phyloP scores from a whole-genome alignment of 2,888 invertebrate species.

The Agrotis ipsilon region DNA sequence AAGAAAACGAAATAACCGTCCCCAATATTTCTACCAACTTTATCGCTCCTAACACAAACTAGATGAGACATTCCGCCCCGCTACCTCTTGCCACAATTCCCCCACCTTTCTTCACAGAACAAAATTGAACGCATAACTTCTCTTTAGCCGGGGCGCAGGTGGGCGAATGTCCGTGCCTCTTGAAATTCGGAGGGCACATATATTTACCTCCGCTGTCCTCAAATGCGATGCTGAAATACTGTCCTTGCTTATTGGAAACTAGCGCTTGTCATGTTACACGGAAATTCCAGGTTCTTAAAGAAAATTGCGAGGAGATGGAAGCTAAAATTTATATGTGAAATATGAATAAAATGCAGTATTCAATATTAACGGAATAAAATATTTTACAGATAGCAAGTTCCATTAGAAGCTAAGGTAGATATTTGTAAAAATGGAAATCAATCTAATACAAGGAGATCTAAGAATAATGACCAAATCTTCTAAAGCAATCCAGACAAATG shows the following conservation, averaged over 20 bases:
- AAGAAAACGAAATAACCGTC: not conserved
- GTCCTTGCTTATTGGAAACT: constrained; percentile 63
- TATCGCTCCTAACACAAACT: constrained; percentile 33
- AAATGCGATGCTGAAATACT: constrained; percentile 63
- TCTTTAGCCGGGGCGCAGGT: constrained; percentile 76
- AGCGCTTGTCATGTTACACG: constrained; percentile 49
- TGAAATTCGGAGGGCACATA: constrained; percentile 64
- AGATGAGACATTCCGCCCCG: constrained; percentile 28
- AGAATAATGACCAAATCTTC: not conserved
- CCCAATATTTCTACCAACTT: constrained; percentile 12
- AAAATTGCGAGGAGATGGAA: constrained; percentile 13
- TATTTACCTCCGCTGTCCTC: constrained; percentile 59
- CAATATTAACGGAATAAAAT: not conserved
- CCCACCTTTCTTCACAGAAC: constrained; percentile 54
- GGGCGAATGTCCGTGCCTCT: constrained; percentile 67
- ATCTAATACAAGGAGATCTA: too few relatives aligned
- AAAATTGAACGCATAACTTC: constrained; percentile 82
- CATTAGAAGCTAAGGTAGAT: not conserved
- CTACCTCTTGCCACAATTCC: constrained; percentile 35
- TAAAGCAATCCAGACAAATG: not conserved
- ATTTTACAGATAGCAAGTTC: not conserved
- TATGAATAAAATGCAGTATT: not conserved
- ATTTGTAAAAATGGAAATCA: too few relatives aligned
- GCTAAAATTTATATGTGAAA: constrained; percentile 29
- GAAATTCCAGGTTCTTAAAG: constrained; percentile 15